phyloP scores from a whole-genome alignment of 2,113 vertebrate genomes.

The Raja brachyura region DNA sequence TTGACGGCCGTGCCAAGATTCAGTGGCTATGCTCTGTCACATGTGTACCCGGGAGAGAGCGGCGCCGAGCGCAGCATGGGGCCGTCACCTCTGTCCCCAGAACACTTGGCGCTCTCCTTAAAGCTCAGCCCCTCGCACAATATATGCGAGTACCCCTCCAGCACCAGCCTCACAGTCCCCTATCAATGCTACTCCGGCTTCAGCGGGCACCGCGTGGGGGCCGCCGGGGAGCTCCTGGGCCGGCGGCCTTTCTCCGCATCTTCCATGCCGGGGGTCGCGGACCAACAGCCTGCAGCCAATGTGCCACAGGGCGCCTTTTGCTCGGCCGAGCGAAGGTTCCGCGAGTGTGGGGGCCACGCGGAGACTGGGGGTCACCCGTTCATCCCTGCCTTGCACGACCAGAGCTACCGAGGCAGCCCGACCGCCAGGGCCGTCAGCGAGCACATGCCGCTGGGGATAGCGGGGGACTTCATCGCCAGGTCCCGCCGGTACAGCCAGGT shows the following conservation, averaged over 20 bases:
- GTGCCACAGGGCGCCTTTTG: constrained; percentile 58
- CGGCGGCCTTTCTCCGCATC: constrained; percentile 60
- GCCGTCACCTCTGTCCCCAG: constrained; percentile 58
- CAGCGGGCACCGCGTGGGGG: constrained; percentile 58
- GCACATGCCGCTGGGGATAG: constrained; percentile 57
- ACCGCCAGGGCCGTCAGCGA: constrained; percentile 48
- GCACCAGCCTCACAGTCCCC: constrained; percentile 59
- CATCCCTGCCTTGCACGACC: constrained; percentile 60
- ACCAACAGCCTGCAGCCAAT: constrained; percentile 57
- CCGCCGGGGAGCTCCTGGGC: constrained; percentile 62
- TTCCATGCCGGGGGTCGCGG: constrained; percentile 61
- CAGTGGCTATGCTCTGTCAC: constrained; percentile 60
- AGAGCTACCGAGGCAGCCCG: constrained; percentile 60
- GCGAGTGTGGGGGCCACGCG: constrained; percentile 57
- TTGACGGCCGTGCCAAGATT: constrained; percentile 59
- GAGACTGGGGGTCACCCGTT: constrained; percentile 58
- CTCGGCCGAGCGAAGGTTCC: constrained; percentile 49
- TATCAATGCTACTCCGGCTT: constrained; percentile 63
- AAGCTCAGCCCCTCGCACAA: constrained; percentile 62
- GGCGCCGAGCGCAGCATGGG: constrained; percentile 56
- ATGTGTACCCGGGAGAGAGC: constrained; percentile 57
- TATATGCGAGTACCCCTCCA: constrained; percentile 60
- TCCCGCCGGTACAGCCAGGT: constrained; percentile 50
- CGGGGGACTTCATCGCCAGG: constrained; percentile 53
- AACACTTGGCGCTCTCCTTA: constrained; percentile 56